Evolutionary conservation across 2,888 invertebrate genomes (phyloP).

Genomic region (Sesia apiformis): DNA sequence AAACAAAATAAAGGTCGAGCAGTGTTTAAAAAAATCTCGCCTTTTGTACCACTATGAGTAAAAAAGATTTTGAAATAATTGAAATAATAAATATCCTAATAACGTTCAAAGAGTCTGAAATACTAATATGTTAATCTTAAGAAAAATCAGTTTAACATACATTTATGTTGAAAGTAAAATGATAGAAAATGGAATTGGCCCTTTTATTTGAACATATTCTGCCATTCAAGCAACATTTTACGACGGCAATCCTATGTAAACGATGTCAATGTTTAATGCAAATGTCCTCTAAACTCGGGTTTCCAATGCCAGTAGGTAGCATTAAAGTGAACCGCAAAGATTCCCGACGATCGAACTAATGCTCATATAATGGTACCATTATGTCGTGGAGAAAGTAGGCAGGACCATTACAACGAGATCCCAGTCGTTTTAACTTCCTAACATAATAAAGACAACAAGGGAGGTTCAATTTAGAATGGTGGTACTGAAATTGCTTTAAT

Average conservation of each 20-base stretch:
- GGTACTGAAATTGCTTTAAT: neutral
- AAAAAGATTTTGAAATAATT: too few relatives aligned
- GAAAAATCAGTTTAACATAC: too few relatives aligned
- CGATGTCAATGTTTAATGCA: neutral
- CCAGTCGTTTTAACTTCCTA: neutral
- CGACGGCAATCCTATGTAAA: neutral
- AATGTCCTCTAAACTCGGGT: neutral
- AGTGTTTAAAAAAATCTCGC: too few relatives aligned
- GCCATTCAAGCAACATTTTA: too few relatives aligned
- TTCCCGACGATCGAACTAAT: conserved; percentile 46
- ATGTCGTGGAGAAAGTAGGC: conserved; percentile 50
- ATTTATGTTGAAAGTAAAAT: too few relatives aligned
- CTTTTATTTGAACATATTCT: too few relatives aligned
- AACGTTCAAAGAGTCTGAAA: too few relatives aligned
- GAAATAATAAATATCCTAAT: too few relatives aligned
- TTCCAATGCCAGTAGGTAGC: conserved; percentile 27
- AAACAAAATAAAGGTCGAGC: too few relatives aligned
- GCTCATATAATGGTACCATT: conserved; percentile 58
- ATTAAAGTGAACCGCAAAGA: conserved; percentile 30
- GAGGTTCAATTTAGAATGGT: neutral
- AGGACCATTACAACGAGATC: conserved; percentile 9
- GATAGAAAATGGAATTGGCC: too few relatives aligned
- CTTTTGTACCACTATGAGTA: too few relatives aligned
- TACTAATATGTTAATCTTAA: too few relatives aligned
- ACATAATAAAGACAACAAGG: neutral